Evolutionary conservation across 2,888 invertebrate species (phyloP), one percentile per base, ranked within the genome.

Genomic region (Capitulum mitella): DNA sequence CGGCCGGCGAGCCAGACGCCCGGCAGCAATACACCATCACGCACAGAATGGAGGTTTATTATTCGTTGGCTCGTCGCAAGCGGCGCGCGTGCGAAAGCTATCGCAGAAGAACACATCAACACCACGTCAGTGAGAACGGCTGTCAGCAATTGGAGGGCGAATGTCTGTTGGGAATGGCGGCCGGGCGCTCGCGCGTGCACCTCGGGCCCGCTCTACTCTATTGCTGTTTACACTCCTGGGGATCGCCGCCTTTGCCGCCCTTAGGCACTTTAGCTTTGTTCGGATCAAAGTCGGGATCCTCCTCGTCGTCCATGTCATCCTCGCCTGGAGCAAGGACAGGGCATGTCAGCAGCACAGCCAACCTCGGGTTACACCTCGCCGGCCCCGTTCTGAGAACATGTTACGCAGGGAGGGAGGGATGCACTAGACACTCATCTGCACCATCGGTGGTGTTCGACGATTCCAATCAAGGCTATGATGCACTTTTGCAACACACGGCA

Each of bases 281-380:
- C 43, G 83, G 83, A 78, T 82, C 83, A 78, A 81, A 83, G 80
- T 83, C 82, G 19, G 82, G 82, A 77, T 82, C 83, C 74, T 82
- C 82, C 37, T 83, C 82, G 54, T 83, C 83, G 26, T 82, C 70
- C 70, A 70, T 70, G 34, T 70, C 82, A 19, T 81, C 82, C 64
- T 80, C 82, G 37, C 48, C 78, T 78, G 81, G 80, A 77, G 80
- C 12, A 10, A 29, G n/a, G 46, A 32, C 0, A 64, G 3, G 32
- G n/a, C n/a, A n/a, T n/a, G n/a, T n/a, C n/a, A n/a, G n/a, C n/a
- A n/a, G n/a, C n/a, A n/a, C n/a, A n/a, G n/a, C n/a, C n/a, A n/a
- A n/a, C n/a, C n/a, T n/a, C n/a, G n/a, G n/a, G n/a, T n/a, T n/a
- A n/a, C n/a, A n/a, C n/a, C n/a, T n/a, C n/a, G n/a, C n/a, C n/a